Evolutionary conservation across 2,888 invertebrate genomes (phyloP).

Genomic region (Sinelater perroti): DNA sequence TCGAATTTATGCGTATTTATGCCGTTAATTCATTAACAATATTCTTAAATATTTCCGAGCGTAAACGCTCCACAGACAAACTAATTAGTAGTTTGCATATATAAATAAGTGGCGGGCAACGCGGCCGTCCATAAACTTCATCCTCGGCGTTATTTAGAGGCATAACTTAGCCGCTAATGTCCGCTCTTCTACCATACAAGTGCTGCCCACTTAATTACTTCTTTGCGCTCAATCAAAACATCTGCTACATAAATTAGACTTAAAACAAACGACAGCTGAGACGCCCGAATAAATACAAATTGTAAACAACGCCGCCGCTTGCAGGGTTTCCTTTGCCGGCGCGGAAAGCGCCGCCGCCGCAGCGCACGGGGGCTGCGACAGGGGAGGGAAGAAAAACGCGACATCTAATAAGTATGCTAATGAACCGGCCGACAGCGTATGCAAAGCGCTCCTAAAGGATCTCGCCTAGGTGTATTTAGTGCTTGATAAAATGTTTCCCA

Average conservation of each 20-base stretch:
- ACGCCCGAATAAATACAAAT: conserved; percentile 36
- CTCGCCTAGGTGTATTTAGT: conserved; percentile 5
- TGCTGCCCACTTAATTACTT: conserved; percentile 43
- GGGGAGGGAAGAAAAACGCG: not conserved
- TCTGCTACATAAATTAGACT: conserved; percentile 44
- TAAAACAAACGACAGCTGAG: conserved; percentile 41
- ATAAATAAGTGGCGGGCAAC: conserved; percentile 36
- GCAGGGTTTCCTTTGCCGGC: conserved; percentile 16
- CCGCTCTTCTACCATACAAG: conserved; percentile 39
- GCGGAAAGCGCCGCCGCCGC: no score
- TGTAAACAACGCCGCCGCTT: conserved; percentile 31
- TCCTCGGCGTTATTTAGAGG: conserved; percentile 38
- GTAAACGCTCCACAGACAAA: conserved; percentile 33
- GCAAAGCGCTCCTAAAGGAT: conserved; percentile 12
- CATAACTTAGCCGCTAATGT: conserved; percentile 38
- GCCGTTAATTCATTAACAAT: conserved; percentile 38
- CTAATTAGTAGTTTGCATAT: conserved; percentile 42
- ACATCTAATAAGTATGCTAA: conserved; percentile 6
- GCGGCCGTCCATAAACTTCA: conserved; percentile 38
- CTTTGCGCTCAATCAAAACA: conserved; percentile 44
- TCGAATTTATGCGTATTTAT: conserved; percentile 28
- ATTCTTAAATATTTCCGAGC: conserved; percentile 35
- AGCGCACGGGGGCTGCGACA: not conserved
- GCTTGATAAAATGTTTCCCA: conserved; percentile 5
- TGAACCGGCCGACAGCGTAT: conserved; percentile 1